Evolutionary conservation across 2,797 vertebrate genomes (phyloP).

Genomic region (Benthosema pterotum): DNA sequence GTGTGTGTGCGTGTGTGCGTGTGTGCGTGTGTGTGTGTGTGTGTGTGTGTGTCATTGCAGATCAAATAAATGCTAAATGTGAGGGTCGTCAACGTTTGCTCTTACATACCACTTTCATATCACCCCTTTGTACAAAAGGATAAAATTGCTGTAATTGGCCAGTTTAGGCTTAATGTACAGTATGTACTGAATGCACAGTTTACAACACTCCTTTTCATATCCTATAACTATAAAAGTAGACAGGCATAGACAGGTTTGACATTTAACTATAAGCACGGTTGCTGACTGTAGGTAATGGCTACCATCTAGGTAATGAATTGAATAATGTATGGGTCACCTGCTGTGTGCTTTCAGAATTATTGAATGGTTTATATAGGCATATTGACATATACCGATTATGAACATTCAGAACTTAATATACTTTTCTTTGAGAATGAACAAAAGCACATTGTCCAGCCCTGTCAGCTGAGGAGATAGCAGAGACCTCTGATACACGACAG

Average conservation of each 20-base stretch:
- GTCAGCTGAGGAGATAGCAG: too few relatives aligned
- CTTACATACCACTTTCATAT: not conserved
- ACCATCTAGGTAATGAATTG: conserved; percentile 35
- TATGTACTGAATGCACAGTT: not conserved
- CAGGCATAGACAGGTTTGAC: conserved; percentile 10
- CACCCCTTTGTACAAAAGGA: not conserved
- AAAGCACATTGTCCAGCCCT: too few relatives aligned
- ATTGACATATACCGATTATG: not conserved
- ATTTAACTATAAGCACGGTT: conserved; percentile 29
- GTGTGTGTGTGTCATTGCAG: not conserved
- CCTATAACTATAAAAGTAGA: not conserved
- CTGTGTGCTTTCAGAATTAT: conserved; percentile 8
- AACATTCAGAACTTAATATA: too few relatives aligned
- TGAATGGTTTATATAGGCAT: not conserved
- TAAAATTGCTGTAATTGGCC: not conserved
- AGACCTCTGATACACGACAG: too few relatives aligned
- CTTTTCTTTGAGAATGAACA: too few relatives aligned
- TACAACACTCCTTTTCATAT: not conserved
- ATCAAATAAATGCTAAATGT: conserved; percentile 16
- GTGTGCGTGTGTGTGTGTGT: too few relatives aligned
- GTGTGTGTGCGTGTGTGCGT: not conserved
- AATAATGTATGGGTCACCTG: conserved; percentile 18
- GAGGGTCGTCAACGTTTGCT: not conserved
- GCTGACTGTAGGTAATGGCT: too few relatives aligned
- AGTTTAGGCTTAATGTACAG: conserved; percentile 12